phyloP scores from a whole-genome alignment of 2,113 vertebrate species.

The Terrapene triunguis region DNA sequence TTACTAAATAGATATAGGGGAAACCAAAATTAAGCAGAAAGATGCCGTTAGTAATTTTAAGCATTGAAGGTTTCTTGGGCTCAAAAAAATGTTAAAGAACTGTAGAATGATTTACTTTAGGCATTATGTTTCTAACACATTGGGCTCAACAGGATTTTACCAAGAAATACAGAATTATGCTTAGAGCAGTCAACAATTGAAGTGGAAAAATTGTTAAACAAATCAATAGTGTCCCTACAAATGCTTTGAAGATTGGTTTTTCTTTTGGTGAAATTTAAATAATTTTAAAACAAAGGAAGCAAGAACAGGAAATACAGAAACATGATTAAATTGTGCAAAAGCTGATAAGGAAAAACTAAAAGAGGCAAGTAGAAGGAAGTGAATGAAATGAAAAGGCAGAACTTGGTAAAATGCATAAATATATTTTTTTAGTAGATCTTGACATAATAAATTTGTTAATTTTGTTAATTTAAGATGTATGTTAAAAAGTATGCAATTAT shows the following conservation, averaged over 20 bases:
- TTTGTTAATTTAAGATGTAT: background rate
- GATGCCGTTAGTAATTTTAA: background rate
- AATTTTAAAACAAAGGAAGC: background rate
- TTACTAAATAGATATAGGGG: background rate
- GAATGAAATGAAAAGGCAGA: background rate
- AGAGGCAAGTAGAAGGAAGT: background rate
- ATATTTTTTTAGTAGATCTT: background rate
- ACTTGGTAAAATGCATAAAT: background rate
- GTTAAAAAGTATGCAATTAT: background rate
- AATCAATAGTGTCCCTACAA: slow-evolving; percentile 8
- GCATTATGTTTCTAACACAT: background rate
- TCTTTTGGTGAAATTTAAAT: too few relatives aligned
- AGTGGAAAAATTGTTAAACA: slow-evolving; percentile 15
- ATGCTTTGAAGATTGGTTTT: background rate
- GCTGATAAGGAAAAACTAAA: background rate
- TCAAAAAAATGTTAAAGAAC: background rate
- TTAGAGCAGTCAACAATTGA: slow-evolving; percentile 16
- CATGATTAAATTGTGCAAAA: background rate
- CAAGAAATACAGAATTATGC: slow-evolving; percentile 37
- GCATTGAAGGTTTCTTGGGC: background rate
- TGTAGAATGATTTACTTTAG: background rate
- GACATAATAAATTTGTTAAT: background rate
- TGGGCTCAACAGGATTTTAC: background rate
- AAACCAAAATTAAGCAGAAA: background rate
- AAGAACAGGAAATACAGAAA: background rate